Evolutionary conservation across 2,888 invertebrate species (phyloP), one percentile per base, ranked within the genome.

Genomic region (Elysia crispata): DNA sequence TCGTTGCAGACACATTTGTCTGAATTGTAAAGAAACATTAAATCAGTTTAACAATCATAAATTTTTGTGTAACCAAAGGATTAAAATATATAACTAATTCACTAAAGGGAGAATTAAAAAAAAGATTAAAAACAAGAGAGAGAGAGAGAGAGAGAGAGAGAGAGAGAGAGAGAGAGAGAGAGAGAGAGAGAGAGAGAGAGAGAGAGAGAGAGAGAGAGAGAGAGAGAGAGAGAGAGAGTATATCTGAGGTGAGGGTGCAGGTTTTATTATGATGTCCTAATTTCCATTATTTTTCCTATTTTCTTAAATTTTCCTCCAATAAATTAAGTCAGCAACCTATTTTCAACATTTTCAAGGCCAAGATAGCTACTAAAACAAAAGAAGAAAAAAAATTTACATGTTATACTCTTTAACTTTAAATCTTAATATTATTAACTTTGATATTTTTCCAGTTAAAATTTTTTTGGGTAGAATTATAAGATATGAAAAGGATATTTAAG

Each of bases 1-100:
- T 73, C 62, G 64, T 77, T n/a, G 70, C 85, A 85, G 13, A 64
- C 23, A 82, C 89, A 89, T 8, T 76, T 73, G 64, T 82, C 86
- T 86, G 64, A 69, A 57, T 23, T 23, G 54, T 13, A 64, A 6
- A n/a, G 20, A 67, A 13, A 67, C 5, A 23, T 60, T 60, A 23
- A 41, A 41, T 41, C 41, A 41, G 41, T 8, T 60, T 5, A 60
- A 15, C 20, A 5, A 20, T 20, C 3, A 15, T 23, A 60, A 3
- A 3, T 15, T 60, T 60, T 5, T 60, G n/a, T 60, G 60, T 23
- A 15, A 60, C 60, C 20, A 23, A 15, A 23, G 23, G 60, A 60
- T 20, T 8, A 60, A 60, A 23, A 60, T 5, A 3, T 5, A 60
- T 20, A 15, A 18, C 11, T 41, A 41, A 11, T 41, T 41, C 41